phyloP scores from a whole-genome alignment of 2,113 vertebrate species.

The Periophthalmodon schlosseri region DNA sequence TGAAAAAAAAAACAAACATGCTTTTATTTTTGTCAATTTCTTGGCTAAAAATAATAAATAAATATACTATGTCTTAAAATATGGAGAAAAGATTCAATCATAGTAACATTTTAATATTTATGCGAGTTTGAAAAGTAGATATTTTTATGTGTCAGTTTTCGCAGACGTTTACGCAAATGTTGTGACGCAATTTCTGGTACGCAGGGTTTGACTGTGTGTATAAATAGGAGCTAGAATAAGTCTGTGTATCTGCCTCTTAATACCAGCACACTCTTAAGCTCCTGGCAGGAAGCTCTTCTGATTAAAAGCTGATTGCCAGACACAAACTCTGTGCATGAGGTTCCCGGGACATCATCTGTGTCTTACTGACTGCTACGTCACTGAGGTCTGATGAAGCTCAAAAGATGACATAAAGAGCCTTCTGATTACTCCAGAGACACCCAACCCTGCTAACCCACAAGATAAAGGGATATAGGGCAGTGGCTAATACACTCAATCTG shows the following conservation, averaged over 20 bases:
- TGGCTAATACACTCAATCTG: conserved; percentile 21
- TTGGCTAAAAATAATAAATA: no score
- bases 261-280: conserved; percentile 58
- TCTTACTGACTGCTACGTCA: conserved; percentile 36
- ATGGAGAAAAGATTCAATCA: no score
- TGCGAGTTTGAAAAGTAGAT: not conserved
- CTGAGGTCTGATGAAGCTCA: conserved; percentile 22
- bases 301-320: conserved; percentile 65
- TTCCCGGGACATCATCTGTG: conserved; percentile 40
- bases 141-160: not conserved
- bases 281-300: conserved; percentile 52
- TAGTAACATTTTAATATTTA: no score
- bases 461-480: conserved; percentile 2
- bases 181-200: not conserved
- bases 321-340: conserved; percentile 34
- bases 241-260: conserved; percentile 53
- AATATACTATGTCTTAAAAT: no score
- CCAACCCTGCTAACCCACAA: not conserved
- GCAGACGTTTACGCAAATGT: not conserved
- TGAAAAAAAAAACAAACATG: no score
- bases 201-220: conserved; percentile 11
- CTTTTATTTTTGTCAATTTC: no score
- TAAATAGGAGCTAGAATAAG: conserved; percentile 55
- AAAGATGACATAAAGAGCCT: conserved; percentile 32
- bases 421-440: conserved; percentile 10